Base-by-base conservation (phyloP, 2,888 invertebrate genomes). In the Orthosia cruda region DNA sequence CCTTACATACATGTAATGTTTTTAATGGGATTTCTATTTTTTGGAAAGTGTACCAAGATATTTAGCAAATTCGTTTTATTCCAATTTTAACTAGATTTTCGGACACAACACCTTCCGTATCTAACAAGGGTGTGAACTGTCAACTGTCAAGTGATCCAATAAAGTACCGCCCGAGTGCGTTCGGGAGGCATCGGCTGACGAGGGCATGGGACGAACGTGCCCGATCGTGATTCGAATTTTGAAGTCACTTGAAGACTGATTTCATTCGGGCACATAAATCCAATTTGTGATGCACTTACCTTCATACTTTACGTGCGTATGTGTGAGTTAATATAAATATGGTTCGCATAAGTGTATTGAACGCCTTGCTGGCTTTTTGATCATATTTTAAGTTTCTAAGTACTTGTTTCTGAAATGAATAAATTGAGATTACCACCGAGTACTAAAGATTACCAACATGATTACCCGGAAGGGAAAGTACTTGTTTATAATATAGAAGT, bases 91-190 rank as follows among this genome's bases (percentile, higher is more conserved):
- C 55, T 71, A 18, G 54, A 65, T 52, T 65, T 66, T 55, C 57
- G 59, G 63, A 70, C 32, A 71, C 5, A 50, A 47, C 52, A 69
- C 49, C 50, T 52, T 50, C 26, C 23, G 47, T 54, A 40, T 63
- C 23, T 65, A 68, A 80, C 66, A 40, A 75, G 72, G 65, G 63
- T 72, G n/a, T 55, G 40, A 86, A 69, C 65, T 72, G 89, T 86
- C 87, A 81, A 86, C 86, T 89, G 91, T 91, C 89, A 91, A 92
- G 91, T 88, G 88, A 88, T 87, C 88, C 89, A 91, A 91, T 92
- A 91, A 87, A 71, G 58, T 59, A 67, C 54, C 57, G 15, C 32
- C 63, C 66, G 58, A 84, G 81, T 84, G 85, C 85, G 86, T 85
- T 84, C 81, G 82, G 80, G 80, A 84, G 74, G 77, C 84, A 64